phyloP scores from a whole-genome alignment of 2,888 invertebrate species.

The Cynaeus angustus region DNA sequence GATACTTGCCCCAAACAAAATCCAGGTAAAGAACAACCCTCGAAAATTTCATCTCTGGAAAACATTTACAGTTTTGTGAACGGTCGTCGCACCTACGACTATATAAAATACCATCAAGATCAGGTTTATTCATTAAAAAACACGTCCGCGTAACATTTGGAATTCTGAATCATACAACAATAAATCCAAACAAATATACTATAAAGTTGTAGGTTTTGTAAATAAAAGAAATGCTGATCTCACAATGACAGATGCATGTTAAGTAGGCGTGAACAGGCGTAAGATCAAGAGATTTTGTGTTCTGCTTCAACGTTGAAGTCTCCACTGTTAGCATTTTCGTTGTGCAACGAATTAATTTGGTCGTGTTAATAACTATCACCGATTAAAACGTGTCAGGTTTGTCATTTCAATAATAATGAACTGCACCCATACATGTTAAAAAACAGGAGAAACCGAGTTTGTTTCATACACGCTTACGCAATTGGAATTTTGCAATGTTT shows the following conservation, averaged over 20 bases:
- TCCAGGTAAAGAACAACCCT: too few relatives aligned
- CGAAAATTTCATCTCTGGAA: too few relatives aligned
- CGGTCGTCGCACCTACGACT: conserved; percentile 16
- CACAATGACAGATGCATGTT: conserved; percentile 15
- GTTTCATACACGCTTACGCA: conserved; percentile 15
- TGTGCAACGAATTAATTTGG: conserved; percentile 8
- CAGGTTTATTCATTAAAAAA: conserved; percentile 21
- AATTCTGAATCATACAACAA: conserved; percentile 10
- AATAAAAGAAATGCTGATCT: conserved; percentile 11
- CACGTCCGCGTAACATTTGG: conserved; percentile 19
- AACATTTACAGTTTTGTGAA: too few relatives aligned
- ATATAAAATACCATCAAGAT: conserved; percentile 21
- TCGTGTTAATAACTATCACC: conserved; percentile 5
- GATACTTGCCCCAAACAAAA: too few relatives aligned
- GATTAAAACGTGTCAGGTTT: conserved; percentile 16
- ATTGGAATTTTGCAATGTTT: conserved; percentile 26
- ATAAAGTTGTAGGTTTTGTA: conserved; percentile 16
- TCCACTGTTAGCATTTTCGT: conserved; percentile 1
- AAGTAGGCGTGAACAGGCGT: conserved; percentile 2
- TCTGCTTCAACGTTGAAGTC: conserved; percentile 17
- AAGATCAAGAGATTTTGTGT: conserved; percentile 14
- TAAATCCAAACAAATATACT: conserved; percentile 20
- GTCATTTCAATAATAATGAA: conserved; percentile 36
- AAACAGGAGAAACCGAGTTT: conserved; percentile 30
- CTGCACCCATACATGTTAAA: conserved; percentile 30